A percentile compares a stretch with the other conserved stretches of the same genome.
Conservation (phyloP, 2,113 vertebrate genomes). For the Axis porcinus region DNA sequence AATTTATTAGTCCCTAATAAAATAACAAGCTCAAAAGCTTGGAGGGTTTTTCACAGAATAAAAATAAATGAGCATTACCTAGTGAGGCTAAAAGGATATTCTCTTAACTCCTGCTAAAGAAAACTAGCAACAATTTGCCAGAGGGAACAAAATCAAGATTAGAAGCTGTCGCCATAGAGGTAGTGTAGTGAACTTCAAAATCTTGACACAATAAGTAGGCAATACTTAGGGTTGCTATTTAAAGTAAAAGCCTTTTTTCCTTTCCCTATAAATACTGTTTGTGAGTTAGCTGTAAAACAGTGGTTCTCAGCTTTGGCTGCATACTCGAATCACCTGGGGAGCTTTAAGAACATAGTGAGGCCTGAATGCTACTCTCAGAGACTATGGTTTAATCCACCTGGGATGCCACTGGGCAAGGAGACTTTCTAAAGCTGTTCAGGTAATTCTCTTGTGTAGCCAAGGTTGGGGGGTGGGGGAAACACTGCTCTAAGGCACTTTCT, state of each 20-base stretch:
- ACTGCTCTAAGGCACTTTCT: not conserved
- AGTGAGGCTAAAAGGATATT: constrained; percentile 65
- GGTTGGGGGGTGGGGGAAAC: not conserved
- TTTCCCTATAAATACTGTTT: constrained; percentile 13
- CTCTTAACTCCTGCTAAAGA: constrained; percentile 70
- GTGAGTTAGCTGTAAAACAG: not conserved
- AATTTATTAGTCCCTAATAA: constrained; percentile 77
- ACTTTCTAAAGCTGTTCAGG: not conserved
- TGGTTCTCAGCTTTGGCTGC: not conserved
- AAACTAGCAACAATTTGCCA: constrained; percentile 56
- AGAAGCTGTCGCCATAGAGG: constrained; percentile 53
- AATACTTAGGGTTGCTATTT: constrained; percentile 54
- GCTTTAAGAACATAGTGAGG: not conserved
- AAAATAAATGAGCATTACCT: constrained; percentile 70
- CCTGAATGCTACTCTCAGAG: not conserved
- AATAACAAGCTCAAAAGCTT: constrained; percentile 73
- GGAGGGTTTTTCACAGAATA: constrained; percentile 60
- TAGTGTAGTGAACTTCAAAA: constrained; percentile 58
- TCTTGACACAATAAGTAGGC: constrained; percentile 38
- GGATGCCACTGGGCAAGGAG: not conserved
- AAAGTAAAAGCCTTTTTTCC: constrained; percentile 5
- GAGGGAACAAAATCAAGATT: constrained; percentile 67
- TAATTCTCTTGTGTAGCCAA: not conserved
- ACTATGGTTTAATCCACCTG: not conserved
- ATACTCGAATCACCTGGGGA: not conserved